Evolutionary conservation across 2,797 vertebrate genomes (phyloP).

Genomic region (Siniperca obscura): DNA sequence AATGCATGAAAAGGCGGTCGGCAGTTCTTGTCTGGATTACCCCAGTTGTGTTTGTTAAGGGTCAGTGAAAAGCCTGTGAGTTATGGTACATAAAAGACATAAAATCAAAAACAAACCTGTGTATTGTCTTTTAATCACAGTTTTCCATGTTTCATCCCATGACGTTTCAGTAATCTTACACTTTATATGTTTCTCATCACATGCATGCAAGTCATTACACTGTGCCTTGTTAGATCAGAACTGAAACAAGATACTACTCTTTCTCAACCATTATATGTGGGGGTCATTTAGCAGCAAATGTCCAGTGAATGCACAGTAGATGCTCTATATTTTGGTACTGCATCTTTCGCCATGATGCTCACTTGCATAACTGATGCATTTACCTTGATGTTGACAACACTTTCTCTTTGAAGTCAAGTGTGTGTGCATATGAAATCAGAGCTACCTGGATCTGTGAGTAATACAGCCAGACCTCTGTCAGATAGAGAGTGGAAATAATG

Average conservation of each 20-base stretch:
- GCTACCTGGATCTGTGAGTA: neutral
- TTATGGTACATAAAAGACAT: neutral
- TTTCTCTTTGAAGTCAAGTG: slow-evolving; percentile 56
- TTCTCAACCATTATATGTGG: slow-evolving; percentile 27
- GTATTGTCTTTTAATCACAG: slow-evolving; percentile 15
- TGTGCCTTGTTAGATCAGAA: slow-evolving; percentile 47
- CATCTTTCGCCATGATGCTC: slow-evolving; percentile 36
- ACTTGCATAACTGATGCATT: slow-evolving; percentile 58
- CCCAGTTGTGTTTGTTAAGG: slow-evolving; percentile 37
- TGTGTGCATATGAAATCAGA: slow-evolving; percentile 38
- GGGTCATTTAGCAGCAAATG: slow-evolving; percentile 59
- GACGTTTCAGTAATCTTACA: slow-evolving; percentile 50
- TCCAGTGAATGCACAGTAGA: slow-evolving; percentile 63
- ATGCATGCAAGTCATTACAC: slow-evolving; percentile 63
- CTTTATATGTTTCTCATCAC: slow-evolving; percentile 63
- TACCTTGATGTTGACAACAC: slow-evolving; percentile 59
- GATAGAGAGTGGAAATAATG: slow-evolving; percentile 9
- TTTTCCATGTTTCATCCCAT: slow-evolving; percentile 58
- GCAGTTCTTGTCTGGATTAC: slow-evolving; percentile 45
- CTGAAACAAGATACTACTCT: slow-evolving; percentile 47
- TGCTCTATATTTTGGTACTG: slow-evolving; percentile 58
- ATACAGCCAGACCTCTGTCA: slow-evolving; percentile 10
- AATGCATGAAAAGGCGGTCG: slow-evolving; percentile 59
- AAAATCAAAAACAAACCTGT: neutral
- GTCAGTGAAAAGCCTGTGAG: slow-evolving; percentile 35